These are phyloP conservation scores for Redunca redunca DNA, from an alignment of 2,113 vertebrate genomes.

Conservation along the genomic window DNA sequence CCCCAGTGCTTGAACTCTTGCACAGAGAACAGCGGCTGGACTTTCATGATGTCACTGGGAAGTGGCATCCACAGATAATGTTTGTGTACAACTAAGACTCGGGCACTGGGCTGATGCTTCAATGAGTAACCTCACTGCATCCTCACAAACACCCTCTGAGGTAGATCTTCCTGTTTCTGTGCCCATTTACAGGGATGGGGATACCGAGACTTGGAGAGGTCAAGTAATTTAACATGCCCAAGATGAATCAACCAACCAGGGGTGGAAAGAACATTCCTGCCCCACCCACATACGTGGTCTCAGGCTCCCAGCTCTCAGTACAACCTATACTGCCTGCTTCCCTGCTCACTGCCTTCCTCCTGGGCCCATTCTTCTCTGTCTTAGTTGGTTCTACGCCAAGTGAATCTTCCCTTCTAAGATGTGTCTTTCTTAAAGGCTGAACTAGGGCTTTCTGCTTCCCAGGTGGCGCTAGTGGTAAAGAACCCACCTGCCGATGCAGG, in stretches of 20 bases:
- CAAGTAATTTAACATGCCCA: not conserved
- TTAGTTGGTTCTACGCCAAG: not conserved
- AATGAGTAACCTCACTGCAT: too few species aligned
- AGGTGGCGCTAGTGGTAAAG: not conserved
- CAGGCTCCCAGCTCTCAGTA: not conserved
- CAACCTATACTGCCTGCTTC: not conserved
- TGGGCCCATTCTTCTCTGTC: not conserved
- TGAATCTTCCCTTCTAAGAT: not conserved
- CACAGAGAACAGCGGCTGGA: not conserved
- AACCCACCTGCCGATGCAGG: not conserved
- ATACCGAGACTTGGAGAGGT: not conserved
- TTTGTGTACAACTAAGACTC: not conserved
- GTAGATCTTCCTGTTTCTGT: not conserved
- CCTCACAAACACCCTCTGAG: not conserved
- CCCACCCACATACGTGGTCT: rapidly evolving
- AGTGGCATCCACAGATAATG: not conserved
- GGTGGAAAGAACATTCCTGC: not conserved
- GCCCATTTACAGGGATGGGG: not conserved
- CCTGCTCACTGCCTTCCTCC: not conserved
- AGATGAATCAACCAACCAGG: not conserved
- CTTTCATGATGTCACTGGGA: not conserved
- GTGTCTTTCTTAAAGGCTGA: not conserved
- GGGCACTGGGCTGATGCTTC: not conserved
- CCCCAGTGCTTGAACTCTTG: not conserved
- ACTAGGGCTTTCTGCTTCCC: not conserved